Conservation (phyloP, 2,888 invertebrate species). For the Tetropium fuscum region DNA sequence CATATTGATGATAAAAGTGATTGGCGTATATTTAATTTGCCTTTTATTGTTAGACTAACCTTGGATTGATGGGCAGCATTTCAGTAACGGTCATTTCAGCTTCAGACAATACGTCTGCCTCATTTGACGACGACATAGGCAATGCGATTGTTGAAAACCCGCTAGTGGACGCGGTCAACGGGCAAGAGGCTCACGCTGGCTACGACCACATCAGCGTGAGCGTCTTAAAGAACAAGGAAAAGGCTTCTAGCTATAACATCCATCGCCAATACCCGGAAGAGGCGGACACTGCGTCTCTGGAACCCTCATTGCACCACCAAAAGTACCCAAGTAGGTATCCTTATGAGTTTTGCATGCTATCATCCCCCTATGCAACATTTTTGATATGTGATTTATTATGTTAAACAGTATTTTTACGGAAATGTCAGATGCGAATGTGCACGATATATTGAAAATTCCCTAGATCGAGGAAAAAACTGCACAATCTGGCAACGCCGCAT, state of each 20-base stretch:
- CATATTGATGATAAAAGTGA: too few species aligned
- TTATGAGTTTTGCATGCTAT: too few species aligned
- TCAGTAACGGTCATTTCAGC: slow-evolving; percentile 74
- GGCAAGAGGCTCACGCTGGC: slow-evolving; percentile 67
- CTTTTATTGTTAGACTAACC: slow-evolving; percentile 32
- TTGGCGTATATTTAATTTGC: slow-evolving; percentile 34
- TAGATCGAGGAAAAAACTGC: too few species aligned
- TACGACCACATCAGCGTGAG: slow-evolving; percentile 65
- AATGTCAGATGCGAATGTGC: too few species aligned
- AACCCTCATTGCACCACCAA: slow-evolving; percentile 57
- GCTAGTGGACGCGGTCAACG: slow-evolving; percentile 70
- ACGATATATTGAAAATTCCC: too few species aligned
- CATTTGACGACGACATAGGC: slow-evolving; percentile 68
- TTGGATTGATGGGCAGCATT: slow-evolving; percentile 61
- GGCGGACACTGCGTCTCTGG: slow-evolving; percentile 44
- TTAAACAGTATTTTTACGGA: too few species aligned
- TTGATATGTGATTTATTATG: too few species aligned
- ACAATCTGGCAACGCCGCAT: too few species aligned
- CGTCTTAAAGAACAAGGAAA: slow-evolving; percentile 64
- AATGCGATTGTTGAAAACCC: slow-evolving; percentile 70
- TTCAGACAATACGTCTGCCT: slow-evolving; percentile 69
- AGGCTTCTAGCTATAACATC: slow-evolving; percentile 51
- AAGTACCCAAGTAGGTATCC: slow-evolving; percentile 64
- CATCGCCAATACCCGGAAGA: slow-evolving; percentile 59
- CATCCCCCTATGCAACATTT: too few species aligned